Evolutionary conservation across 2,888 invertebrate species (phyloP).

Genomic region (Platycnemis pennipes): DNA sequence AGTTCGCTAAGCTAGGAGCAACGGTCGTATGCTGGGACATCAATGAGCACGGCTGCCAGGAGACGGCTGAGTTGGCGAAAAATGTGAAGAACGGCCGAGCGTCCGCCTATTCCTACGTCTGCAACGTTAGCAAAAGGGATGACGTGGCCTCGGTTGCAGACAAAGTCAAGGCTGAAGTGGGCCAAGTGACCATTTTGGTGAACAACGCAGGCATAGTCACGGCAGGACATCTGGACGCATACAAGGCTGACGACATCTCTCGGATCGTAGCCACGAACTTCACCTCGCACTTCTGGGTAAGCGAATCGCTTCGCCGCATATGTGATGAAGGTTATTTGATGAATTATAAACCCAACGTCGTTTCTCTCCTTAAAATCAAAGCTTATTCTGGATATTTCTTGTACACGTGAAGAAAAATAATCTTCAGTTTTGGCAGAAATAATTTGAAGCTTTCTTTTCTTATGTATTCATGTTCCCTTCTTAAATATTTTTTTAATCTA

Average conservation of each 20-base stretch:
- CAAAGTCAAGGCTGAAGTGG: background rate
- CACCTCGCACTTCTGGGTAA: conserved; percentile 54
- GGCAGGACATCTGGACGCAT: conserved; percentile 13
- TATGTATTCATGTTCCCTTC: too few species aligned
- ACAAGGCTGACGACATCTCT: background rate
- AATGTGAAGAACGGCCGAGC: background rate
- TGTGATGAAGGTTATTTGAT: too few species aligned
- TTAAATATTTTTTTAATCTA: too few species aligned
- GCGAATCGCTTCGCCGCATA: too few species aligned
- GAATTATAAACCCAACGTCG: too few species aligned
- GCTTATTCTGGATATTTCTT: too few species aligned
- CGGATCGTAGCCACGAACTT: conserved; percentile 32
- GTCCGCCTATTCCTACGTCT: background rate
- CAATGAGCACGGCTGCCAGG: background rate
- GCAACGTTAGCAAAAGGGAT: conserved; percentile 36
- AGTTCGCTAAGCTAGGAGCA: conserved; percentile 12
- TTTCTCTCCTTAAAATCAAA: too few species aligned
- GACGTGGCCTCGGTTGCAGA: background rate
- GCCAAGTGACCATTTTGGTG: conserved; percentile 26
- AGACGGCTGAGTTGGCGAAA: conserved; percentile 14
- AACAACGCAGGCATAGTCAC: conserved; percentile 50
- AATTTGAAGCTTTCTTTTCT: too few species aligned
- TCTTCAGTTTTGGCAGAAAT: too few species aligned
- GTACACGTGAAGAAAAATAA: too few species aligned
- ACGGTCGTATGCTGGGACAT: conserved; percentile 59